Evolutionary conservation across 2,888 invertebrate genomes (phyloP).

Genomic region (Colletes collaris): DNA sequence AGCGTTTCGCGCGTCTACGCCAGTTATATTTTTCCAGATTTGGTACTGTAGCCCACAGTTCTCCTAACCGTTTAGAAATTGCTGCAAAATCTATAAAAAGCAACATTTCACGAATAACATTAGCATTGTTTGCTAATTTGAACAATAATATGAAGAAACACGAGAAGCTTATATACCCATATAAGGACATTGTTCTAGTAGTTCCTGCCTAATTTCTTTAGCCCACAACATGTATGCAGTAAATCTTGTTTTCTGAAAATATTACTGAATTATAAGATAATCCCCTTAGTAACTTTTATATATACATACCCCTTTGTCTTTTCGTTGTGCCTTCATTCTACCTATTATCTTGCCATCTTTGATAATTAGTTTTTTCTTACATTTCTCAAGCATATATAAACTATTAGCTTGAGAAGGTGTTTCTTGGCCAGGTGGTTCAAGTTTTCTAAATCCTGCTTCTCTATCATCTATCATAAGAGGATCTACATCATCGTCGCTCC

Average conservation of each 20-base stretch:
- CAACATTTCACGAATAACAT: constrained; percentile 59
- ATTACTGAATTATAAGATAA: constrained; percentile 42
- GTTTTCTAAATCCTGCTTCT: constrained; percentile 84
- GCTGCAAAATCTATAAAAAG: constrained; percentile 88
- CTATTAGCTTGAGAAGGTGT: constrained; percentile 85
- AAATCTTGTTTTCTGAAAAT: constrained; percentile 87
- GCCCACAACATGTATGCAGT: constrained; percentile 97
- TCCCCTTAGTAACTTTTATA: constrained; percentile 40
- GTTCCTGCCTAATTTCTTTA: constrained; percentile 90
- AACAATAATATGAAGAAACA: constrained; percentile 19
- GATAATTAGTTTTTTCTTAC: constrained; percentile 89
- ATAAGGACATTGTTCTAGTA: constrained; percentile 89
- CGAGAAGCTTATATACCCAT: constrained; percentile 85
- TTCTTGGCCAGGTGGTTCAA: constrained; percentile 83
- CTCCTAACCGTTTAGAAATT: constrained; percentile 92
- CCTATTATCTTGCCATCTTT: constrained; percentile 88
- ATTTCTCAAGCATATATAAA: constrained; percentile 92
- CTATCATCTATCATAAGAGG: constrained; percentile 81
- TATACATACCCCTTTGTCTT: constrained; percentile 88
- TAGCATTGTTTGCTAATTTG: constrained; percentile 20
- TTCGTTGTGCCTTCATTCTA: constrained; percentile 90
- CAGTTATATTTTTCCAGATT: constrained; percentile 88
- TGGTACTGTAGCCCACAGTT: constrained; percentile 94
- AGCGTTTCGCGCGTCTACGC: constrained; percentile 92
- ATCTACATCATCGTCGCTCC: constrained; percentile 81